Conservation (phyloP, 2,797 vertebrate genomes). For the Gambusia yucatana region DNA sequence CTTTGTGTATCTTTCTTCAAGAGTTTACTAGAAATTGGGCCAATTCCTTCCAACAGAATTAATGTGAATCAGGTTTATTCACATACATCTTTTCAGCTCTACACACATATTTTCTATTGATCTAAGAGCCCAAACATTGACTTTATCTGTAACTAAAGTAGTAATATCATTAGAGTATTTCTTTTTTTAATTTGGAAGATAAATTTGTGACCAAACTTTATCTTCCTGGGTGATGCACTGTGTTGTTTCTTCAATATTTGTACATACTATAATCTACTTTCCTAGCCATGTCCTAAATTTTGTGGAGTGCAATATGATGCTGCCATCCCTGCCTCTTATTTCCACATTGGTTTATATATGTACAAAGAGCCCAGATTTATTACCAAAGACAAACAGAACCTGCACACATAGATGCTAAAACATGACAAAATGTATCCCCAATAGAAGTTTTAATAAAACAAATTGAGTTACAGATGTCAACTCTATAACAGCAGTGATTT, state of each 20-base stretch:
- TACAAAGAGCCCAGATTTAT: background rate
- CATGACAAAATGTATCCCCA: constrained; percentile 16
- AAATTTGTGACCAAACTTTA: too few species aligned
- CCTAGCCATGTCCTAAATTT: too few species aligned
- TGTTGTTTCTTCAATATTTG: too few species aligned
- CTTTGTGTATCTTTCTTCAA: background rate
- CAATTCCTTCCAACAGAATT: background rate
- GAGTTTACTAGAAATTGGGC: background rate
- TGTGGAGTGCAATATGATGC: too few species aligned
- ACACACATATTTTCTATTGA: background rate
- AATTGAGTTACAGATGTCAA: constrained; percentile 40
- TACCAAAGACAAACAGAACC: background rate
- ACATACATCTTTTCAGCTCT: background rate
- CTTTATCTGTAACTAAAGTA: too few species aligned
- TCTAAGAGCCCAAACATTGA: background rate
- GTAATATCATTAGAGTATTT: too few species aligned
- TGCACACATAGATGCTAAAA: background rate
- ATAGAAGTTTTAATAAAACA: constrained; percentile 59
- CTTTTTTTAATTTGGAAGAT: too few species aligned
- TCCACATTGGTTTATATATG: too few species aligned
- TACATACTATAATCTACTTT: too few species aligned
- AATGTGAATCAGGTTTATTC: background rate
- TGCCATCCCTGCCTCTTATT: too few species aligned
- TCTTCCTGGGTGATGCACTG: too few species aligned
- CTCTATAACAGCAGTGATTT: constrained; percentile 22